Evolutionary conservation across 2,888 invertebrate species (phyloP).

Genomic region (Trissolcus brochymenae): DNA sequence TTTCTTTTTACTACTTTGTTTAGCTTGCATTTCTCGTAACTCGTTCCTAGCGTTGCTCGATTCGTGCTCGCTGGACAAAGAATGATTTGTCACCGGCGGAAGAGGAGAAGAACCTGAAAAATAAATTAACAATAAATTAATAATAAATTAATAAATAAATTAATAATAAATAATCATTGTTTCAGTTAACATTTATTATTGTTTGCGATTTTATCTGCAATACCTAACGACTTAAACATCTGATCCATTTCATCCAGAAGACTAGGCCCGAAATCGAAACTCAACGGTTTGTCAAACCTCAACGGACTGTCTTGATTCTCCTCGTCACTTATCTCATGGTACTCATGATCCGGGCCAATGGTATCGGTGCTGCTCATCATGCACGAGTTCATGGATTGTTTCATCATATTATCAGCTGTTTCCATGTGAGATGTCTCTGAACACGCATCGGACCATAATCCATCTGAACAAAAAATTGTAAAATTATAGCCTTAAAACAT

Average conservation of each 20-base stretch:
- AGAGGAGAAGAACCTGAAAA: slow-evolving; percentile 72
- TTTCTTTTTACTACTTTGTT: slow-evolving; percentile 77
- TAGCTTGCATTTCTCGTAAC: slow-evolving; percentile 81
- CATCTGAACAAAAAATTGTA: slow-evolving; percentile 63
- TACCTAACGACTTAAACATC: slow-evolving; percentile 83
- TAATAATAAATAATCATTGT: no score
- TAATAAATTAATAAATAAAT: no score
- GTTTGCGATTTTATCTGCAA: not conserved
- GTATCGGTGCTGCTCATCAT: slow-evolving; percentile 63
- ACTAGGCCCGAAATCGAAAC: slow-evolving; percentile 90
- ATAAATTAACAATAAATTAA: no score
- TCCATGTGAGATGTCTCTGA: slow-evolving; percentile 70
- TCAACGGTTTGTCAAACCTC: slow-evolving; percentile 77
- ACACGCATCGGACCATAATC: slow-evolving; percentile 71
- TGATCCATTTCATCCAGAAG: slow-evolving; percentile 93
- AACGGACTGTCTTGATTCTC: slow-evolving; percentile 79
- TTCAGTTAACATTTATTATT: no score
- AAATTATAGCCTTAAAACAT: not conserved
- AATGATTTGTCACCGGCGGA: slow-evolving; percentile 68
- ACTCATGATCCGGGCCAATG: slow-evolving; percentile 81
- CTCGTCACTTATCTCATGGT: slow-evolving; percentile 90
- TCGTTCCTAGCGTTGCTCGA: slow-evolving; percentile 85
- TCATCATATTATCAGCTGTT: slow-evolving; percentile 61
- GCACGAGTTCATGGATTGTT: slow-evolving; percentile 66
- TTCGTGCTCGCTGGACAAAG: slow-evolving; percentile 74